Conservation (phyloP, 2,888 invertebrate genomes). For the Drosophila colorata region DNA sequence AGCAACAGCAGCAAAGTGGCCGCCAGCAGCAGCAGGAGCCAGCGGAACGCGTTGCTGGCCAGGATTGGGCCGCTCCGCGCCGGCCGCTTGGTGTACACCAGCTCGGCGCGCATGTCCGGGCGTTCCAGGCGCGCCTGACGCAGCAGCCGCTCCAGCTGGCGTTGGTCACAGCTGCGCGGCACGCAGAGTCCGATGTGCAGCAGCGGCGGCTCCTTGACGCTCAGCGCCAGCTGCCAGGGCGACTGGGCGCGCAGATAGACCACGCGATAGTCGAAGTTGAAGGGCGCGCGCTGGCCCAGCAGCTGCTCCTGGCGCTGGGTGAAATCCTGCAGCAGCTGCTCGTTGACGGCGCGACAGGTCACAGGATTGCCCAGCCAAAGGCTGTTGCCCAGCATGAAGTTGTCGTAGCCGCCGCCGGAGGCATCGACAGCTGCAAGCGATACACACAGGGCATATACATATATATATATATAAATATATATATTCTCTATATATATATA, state of each 20-base stretch:
- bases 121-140: background rate
- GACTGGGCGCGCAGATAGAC: slow-evolving; percentile 46
- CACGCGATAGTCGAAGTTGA: slow-evolving; percentile 46
- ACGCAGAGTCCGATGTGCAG: slow-evolving; percentile 58
- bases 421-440: slow-evolving; percentile 51
- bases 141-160: slow-evolving; percentile 38
- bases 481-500: too few species aligned
- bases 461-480: too few species aligned
- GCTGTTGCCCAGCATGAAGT: slow-evolving; percentile 47
- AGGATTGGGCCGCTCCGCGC: slow-evolving; percentile 7
- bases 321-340: slow-evolving; percentile 18
- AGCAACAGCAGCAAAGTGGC: slow-evolving; percentile 24
- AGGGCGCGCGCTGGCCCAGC: slow-evolving; percentile 34
- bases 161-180: slow-evolving; percentile 33
- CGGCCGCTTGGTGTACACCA: slow-evolving; percentile 43
- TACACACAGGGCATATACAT: background rate
- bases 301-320: slow-evolving; percentile 8
- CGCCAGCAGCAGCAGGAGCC: slow-evolving; percentile 3
- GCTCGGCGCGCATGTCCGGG: slow-evolving; percentile 30
- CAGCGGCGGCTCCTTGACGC: background rate
- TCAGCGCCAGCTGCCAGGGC: slow-evolving; percentile 17
- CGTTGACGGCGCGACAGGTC: slow-evolving; percentile 40
- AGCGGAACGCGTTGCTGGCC: slow-evolving; percentile 2
- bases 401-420: slow-evolving; percentile 43
- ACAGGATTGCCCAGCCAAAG: slow-evolving; percentile 48